These are phyloP conservation scores for Martes martes DNA, from an alignment of 2,113 vertebrate genomes.

Conservation along the genomic window DNA sequence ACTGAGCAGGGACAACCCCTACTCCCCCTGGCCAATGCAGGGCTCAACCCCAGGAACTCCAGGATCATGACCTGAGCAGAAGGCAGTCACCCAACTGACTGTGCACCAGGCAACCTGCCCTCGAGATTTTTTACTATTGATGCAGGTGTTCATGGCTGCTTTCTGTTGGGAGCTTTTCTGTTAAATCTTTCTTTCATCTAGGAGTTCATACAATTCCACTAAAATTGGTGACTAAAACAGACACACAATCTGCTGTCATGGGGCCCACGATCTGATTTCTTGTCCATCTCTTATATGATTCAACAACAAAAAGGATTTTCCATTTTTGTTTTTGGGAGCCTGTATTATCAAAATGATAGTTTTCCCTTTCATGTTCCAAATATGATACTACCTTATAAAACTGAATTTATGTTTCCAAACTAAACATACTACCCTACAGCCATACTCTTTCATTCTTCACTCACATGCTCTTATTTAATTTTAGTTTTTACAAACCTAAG, in stretches of 20 bases:
- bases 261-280: background rate
- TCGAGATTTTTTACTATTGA: background rate
- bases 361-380: background rate
- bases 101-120: background rate
- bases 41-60: background rate
- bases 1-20: background rate
- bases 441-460: background rate
- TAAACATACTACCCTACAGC: background rate
- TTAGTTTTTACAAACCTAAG: background rate
- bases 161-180: background rate
- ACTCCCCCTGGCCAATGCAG: no score
- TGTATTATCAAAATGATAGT: background rate
- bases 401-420: slow-evolving; percentile 6
- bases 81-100: background rate
- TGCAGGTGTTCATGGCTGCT: background rate
- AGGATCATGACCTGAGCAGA: background rate
- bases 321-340: background rate
- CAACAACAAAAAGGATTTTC: background rate
- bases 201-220: background rate
- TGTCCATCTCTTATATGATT: background rate
- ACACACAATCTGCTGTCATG: background rate
- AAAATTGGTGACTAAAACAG: background rate
- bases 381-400: background rate
- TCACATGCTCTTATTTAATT: background rate
- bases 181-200: background rate